Percentiles rank a stretch among this genome's conserved stretches.
phyloP scores from a whole-genome alignment of 2,888 invertebrate species.

The Pteria penguin region DNA sequence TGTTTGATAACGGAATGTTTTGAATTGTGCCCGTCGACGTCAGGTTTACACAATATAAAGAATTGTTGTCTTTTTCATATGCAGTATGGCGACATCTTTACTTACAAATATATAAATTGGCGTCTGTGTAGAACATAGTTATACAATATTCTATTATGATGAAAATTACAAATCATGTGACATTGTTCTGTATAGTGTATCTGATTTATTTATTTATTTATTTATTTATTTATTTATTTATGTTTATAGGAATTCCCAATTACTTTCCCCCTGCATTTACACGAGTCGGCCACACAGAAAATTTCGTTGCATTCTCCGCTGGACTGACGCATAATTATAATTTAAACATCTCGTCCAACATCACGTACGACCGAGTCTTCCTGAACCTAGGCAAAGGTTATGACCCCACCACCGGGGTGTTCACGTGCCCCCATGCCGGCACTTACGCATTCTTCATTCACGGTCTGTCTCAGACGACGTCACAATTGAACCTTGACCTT shows the following conservation, averaged over 20 bases:
- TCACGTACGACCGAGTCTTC: constrained; percentile 56
- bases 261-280: constrained; percentile 11
- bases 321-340: constrained; percentile 51
- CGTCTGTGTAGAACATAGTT: too few species aligned
- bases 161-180: too few species aligned
- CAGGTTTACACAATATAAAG: too few species aligned
- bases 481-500: constrained; percentile 54
- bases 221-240: too few species aligned
- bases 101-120: too few species aligned
- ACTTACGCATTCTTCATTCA: constrained; percentile 56
- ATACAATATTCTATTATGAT: too few species aligned
- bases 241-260: constrained; percentile 27
- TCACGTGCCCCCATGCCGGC: constrained; percentile 56
- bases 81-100: too few species aligned
- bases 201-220: too few species aligned
- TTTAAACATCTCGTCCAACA: constrained; percentile 33
- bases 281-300: constrained; percentile 26
- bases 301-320: constrained; percentile 61
- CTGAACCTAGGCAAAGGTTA: constrained; percentile 60
- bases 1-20: too few species aligned
- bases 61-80: too few species aligned
- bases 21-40: too few species aligned
- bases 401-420: constrained; percentile 49
- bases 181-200: too few species aligned
- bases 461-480: constrained; percentile 48